Percentiles rank a stretch among this genome's conserved stretches.
These are phyloP conservation scores for Cephus rjabovi DNA, from an alignment of 2,888 invertebrate species.

Conservation along the genomic window DNA sequence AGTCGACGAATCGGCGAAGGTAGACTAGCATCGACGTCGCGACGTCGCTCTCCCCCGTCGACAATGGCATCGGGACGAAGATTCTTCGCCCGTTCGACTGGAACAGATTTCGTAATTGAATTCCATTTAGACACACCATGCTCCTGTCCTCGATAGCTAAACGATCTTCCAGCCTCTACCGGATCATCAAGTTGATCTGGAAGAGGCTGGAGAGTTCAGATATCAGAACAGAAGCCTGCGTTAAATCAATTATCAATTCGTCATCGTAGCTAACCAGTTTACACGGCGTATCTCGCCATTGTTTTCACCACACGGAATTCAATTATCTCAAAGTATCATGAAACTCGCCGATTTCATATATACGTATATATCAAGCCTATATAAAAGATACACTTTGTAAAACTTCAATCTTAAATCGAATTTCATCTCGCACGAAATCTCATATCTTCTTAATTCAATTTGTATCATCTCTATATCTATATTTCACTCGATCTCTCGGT, in stretches of 20 bases:
- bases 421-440: background rate
- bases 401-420: background rate
- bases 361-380: background rate
- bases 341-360: background rate
- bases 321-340: constrained; percentile 8
- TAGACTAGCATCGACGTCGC: constrained; percentile 8
- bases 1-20: constrained; percentile 25
- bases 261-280: constrained; percentile 19
- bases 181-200: background rate
- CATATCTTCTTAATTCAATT: background rate
- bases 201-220: constrained; percentile 1
- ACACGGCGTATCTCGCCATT: constrained; percentile 20
- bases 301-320: constrained; percentile 19
- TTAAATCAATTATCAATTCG: constrained; percentile 20
- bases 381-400: background rate
- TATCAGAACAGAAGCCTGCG: constrained; percentile 7
- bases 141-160: constrained; percentile 10
- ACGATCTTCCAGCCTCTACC: background rate
- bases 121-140: constrained; percentile 27
- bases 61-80: background rate
- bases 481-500: background rate
- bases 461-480: background rate
- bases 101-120: constrained; percentile 34
- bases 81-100: constrained; percentile 15
- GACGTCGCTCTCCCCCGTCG: background rate